Evolutionary conservation across 2,113 vertebrate genomes (phyloP), one percentile per base, ranked within the genome.

Genomic region (Conger conger): DNA sequence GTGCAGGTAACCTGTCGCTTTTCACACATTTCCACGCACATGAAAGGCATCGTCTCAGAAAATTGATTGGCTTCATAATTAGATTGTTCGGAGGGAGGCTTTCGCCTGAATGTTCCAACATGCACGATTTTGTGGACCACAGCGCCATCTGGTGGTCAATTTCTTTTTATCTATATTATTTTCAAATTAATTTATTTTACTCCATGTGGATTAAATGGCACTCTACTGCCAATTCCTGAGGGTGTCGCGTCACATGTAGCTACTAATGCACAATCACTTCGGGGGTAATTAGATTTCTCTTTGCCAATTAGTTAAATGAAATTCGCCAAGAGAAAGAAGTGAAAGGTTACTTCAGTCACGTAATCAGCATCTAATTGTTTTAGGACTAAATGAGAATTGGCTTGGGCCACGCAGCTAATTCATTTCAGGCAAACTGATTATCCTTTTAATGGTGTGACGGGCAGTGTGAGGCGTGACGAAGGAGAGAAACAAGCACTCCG

Each of bases 81-180:
- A 81, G 82, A 40, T 8, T 76, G 81, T 80, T 42, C 60, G n/a
- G 63, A 23, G 78, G 68, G 20, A 40, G 17, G 7, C 38, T 82
- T 9, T 9, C 4, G 23, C 36, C 17, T n/a, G 0, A 0, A 57
- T 3, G 33, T 79, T 79, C 53, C 13, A 53, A 63, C 63, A 57
- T 13, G 50, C 37, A 38, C 42, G 68, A 57, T 80, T 50, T 84
- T 17, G 23, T 54, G 81, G 77, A 23, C 73, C 79, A 83, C 76
- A 73, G 54, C 81, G 73, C 86, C 87, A 85, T 60, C 89, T 84
- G 85, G 79, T 90, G 87, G 83, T 50, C 60, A 50, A n/a, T 0
- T 45, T 30, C 17, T 6, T 6, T 42, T 6, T 42, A 42, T 42
- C 45, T 50, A 50, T 50, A 50, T 50, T 15, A 50, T 50, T 50